Base-by-base conservation (phyloP, 2,113 vertebrate species). In the Micromys minutus region DNA sequence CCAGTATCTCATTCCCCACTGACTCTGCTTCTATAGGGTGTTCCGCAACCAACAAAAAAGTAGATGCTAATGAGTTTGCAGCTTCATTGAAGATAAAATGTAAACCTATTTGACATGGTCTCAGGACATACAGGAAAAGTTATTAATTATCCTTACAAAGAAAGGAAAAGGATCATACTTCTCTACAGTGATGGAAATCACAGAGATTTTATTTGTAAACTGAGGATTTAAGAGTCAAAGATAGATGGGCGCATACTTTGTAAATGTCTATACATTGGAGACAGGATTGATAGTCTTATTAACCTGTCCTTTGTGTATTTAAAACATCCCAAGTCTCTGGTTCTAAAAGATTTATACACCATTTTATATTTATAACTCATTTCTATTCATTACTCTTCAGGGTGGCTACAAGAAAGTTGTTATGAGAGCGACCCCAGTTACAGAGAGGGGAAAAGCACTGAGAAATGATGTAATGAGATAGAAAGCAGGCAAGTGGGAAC, bases 351-450 rank as follows among this genome's bases (percentile, higher is more conserved):
- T 97, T 98, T 97, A 97, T 96, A 95, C 42, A 96, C 84, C 91
- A 95, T 97, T 97, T 97, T 97, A 97, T 97, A 97, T 98, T 97
- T 98, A 97, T 98, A 97, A 96, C 94, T 96, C 89, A 97, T 98
- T 98, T 98, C 87, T 98, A 98, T 98, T 98, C 97, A 97, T 97
- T 96, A 95, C 76, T 96, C 94, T 95, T 97, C 93, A 95, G 94
- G 93, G 80, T 93, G 86, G 87, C 87, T 95, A 67, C 79, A 88
- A 83, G 91, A 80, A 96, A 47, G 55, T 57, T 97, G 75, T 95
- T 95, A 75, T 76, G 55, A 85, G 76, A 88, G 84, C 61, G 34
- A 89, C 75, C 57, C 89, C 39, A 45, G 71, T 93, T 97, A 95
- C 71, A 95, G 79, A 96, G 45, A 96, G 31, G 84, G 94, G 89